Evolutionary conservation across 2,797 vertebrate species (phyloP), one percentile per base, ranked within the genome.

Genomic region (Pelochelys cantorii): DNA sequence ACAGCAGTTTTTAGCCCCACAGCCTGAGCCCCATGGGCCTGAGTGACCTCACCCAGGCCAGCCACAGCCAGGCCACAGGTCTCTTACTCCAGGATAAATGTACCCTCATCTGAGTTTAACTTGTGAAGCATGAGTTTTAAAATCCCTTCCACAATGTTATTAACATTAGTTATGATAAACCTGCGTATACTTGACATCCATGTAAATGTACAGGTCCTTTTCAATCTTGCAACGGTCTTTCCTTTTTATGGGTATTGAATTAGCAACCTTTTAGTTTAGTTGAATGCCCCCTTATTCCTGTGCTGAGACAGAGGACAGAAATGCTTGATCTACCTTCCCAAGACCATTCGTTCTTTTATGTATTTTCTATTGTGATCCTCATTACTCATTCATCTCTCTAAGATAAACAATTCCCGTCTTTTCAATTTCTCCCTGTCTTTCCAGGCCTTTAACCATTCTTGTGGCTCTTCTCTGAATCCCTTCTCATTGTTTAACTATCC

Each of bases 381-480:
- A 78, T 92, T 88, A 88, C 81, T 85, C 5, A 68, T 91, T 68
- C 5, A 48, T 82, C 55, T 80, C 86, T 53, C 82, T 90, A 89
- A 92, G 0, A 92, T 91, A 65, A 90, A 94, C 92, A 92, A 87
- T 94, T 56, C 91, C 34, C 6, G 79, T 5, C 87, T 48, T 37
- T 90, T 90, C 80, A 93, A 87, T 83, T 52, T 92, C 75, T 80
- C 54, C 74, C 75, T 34, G 53, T 91, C 95, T 93, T 85, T 84
- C 37, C 78, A 87, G 71, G 48, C 54, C 95, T 96, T 96, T 97
- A 93, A 97, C 96, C 92, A 90, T 92, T 96, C 77, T 96, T 92
- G 90, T 89, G 88, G 92, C 62, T 68, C 55, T 95, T 68, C 94
- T 89, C 92, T 95, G 94, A 96, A 94, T 82, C 34, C 68, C 87